Evolutionary conservation across 2,113 vertebrate species (phyloP).

Genomic region (Eleginops maclovinus): DNA sequence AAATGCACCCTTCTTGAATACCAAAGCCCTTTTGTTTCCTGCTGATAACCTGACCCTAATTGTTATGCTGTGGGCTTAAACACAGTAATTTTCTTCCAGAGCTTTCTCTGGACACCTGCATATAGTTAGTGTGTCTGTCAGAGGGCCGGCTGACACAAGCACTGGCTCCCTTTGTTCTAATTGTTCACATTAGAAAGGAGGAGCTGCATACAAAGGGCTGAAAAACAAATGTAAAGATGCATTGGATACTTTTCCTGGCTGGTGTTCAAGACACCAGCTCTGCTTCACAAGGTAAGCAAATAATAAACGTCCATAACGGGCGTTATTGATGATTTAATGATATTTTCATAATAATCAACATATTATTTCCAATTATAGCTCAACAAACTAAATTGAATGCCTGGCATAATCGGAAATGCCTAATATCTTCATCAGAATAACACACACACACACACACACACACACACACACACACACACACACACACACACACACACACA

Average conservation of each 20-base stretch:
- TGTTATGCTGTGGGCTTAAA: slow-evolving; percentile 70
- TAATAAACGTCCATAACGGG: neutral
- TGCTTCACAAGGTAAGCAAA: neutral
- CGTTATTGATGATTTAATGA: neutral
- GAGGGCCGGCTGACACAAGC: slow-evolving; percentile 45
- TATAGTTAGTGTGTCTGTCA: slow-evolving; percentile 77
- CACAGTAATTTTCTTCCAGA: slow-evolving; percentile 81
- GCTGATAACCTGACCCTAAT: slow-evolving; percentile 78
- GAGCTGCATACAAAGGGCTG: slow-evolving; percentile 42
- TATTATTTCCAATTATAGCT: neutral
- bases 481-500: neutral
- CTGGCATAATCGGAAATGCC: neutral
- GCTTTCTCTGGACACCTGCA: slow-evolving; percentile 80
- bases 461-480: neutral
- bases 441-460: neutral
- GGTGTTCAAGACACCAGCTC: slow-evolving; percentile 25
- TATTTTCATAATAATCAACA: neutral
- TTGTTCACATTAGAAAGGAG: slow-evolving; percentile 59
- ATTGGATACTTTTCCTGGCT: slow-evolving; percentile 30
- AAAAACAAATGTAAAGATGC: slow-evolving; percentile 59
- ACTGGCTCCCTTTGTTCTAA: slow-evolving; percentile 61
- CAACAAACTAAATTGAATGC: neutral
- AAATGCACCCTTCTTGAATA: slow-evolving; percentile 52
- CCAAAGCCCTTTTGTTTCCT: slow-evolving; percentile 79
- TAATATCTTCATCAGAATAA: neutral